phyloP scores from a whole-genome alignment of 1,140 invertebrate species.

The Procambarus virginalis region DNA sequence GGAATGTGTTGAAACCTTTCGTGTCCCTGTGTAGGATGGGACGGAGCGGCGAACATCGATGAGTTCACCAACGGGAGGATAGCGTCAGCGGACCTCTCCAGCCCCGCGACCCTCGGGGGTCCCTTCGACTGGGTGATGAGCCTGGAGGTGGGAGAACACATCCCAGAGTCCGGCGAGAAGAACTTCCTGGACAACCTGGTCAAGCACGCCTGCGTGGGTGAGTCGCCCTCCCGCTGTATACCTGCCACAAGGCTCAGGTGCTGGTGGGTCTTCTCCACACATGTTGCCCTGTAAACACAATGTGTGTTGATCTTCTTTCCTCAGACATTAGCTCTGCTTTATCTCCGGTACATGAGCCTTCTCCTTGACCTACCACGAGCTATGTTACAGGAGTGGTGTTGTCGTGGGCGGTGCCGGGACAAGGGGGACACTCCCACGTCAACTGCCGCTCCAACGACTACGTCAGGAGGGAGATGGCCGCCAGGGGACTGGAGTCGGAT shows the following conservation, averaged over 20 bases:
- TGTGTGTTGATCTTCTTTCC: too few species aligned
- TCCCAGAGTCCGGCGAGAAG: neutral
- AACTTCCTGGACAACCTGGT: constrained; percentile 2
- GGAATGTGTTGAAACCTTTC: too few species aligned
- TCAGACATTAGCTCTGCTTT: too few species aligned
- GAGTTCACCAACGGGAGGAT: neutral
- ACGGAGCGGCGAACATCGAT: constrained; percentile 12
- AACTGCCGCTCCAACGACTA: constrained; percentile 45
- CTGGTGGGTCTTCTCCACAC: too few species aligned
- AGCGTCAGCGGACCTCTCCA: neutral
- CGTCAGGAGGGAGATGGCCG: neutral
- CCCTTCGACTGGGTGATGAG: constrained; percentile 23
- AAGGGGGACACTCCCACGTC: constrained; percentile 56
- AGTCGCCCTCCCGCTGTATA: neutral
- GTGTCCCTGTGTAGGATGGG: neutral
- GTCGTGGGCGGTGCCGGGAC: constrained; percentile 52
- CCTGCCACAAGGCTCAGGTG: too few species aligned
- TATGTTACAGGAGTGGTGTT: constrained; percentile 39
- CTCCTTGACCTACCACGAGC: too few species aligned
- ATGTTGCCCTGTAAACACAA: too few species aligned
- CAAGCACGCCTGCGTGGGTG: constrained; percentile 7
- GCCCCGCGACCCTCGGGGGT: neutral
- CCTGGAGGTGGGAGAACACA: constrained; percentile 25
- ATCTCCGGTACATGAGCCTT: too few species aligned
- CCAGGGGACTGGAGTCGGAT: neutral